Base-by-base conservation (phyloP, 2,888 invertebrate species). In the Papilio gigon region DNA sequence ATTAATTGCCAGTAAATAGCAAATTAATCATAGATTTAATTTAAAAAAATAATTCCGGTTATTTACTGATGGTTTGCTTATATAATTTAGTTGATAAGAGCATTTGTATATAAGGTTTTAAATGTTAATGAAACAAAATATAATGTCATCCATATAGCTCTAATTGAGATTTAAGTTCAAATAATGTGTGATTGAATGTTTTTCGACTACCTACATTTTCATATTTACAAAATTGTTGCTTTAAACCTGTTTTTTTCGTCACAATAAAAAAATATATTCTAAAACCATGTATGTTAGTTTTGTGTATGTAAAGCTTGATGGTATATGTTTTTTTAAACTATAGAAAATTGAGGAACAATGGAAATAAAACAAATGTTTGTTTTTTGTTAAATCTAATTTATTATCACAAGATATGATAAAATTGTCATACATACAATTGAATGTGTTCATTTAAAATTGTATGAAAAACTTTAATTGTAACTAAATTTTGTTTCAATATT, bases 341-440 rank as follows among this genome's bases (percentile, higher is more conserved):
- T 63, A 42, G 8, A 60, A 60, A 68, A 62, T n/a, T n/a, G 40
- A 61, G 60, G 65, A 58, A 63, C 62, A 60, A 37, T 61, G 44
- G 53, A 12, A 44, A 12, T 65, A 60, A 71, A 73, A 74, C 71
- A 72, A 74, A 75, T 71, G 58, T 70, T 35, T 67, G 61, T 50
- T 44, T 64, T 65, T 70, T 73, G 71, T 70, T 74, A 73, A 76
- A 72, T 77, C 71, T 70, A 74, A 73, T 78, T 78, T 76, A 76
- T 77, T 78, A 78, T 78, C 77, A 78, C 76, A 74, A 74, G 72
- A 75, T 68, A 76, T 76, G 75, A 75, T 75, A 75, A 73, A 73
- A 73, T 35, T 25, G 25, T 65, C 62, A 44, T 35, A 67, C 62
- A 63, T 33, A 44, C 56, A 27, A 53, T 35, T 12, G 40, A 11